Conservation (phyloP, 2,797 vertebrate species). For the Sebastes miniatus region DNA sequence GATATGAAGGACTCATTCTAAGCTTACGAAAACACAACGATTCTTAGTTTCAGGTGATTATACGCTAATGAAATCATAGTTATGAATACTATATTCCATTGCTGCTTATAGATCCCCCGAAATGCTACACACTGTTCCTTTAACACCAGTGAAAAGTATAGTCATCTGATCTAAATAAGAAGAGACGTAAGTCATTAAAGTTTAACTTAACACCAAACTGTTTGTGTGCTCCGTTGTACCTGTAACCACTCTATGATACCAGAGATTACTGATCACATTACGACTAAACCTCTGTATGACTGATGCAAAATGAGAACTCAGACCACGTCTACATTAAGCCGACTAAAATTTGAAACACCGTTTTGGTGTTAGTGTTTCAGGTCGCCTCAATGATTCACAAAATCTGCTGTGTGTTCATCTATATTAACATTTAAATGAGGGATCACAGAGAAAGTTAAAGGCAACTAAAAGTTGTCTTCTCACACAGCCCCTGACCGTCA, state of each 20-base stretch:
- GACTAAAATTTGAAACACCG: background rate
- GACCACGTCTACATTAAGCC: no score
- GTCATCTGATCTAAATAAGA: no score
- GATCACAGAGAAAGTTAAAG: background rate
- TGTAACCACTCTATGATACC: background rate
- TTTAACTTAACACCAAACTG: no score
- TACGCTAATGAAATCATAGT: fast-evolving
- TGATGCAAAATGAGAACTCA: no score
- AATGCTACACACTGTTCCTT: no score
- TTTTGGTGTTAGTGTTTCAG: background rate
- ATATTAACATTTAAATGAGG: background rate
- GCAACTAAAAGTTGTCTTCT: background rate
- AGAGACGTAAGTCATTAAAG: no score
- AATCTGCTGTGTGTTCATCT: background rate
- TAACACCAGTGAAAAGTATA: background rate
- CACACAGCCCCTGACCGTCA: background rate
- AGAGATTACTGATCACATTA: background rate
- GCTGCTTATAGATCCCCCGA: no score
- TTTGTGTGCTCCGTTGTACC: no score
- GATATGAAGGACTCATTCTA: background rate
- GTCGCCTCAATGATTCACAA: no score
- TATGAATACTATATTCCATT: no score
- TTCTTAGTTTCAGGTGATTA: background rate
- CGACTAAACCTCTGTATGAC: background rate
- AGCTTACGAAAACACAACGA: background rate